Conservation (phyloP, 1,140 invertebrate species). For the Pseudomyrmex flavicornis region DNA sequence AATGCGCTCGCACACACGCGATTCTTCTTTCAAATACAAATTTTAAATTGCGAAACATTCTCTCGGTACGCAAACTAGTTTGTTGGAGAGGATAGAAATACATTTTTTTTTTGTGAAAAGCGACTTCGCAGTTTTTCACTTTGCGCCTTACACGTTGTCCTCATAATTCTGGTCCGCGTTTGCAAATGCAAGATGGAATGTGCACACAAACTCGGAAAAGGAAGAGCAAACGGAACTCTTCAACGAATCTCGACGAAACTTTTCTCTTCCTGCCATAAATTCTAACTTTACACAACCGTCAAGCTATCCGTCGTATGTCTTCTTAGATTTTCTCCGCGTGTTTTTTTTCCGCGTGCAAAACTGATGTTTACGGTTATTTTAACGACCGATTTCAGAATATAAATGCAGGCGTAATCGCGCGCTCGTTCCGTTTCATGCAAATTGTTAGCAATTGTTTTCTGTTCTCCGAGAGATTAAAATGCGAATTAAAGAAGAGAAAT, state of each 20-base stretch:
- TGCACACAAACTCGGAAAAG: constrained; percentile 45
- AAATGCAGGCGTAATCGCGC: too few species aligned
- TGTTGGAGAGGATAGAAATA: constrained; percentile 20
- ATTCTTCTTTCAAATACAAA: neutral
- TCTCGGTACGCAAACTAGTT: constrained; percentile 16
- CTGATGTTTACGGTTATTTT: neutral
- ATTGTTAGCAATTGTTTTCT: neutral
- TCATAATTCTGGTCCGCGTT: constrained; percentile 36
- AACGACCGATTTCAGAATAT: constrained; percentile 4
- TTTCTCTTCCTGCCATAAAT: constrained; percentile 36
- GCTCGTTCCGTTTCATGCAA: neutral
- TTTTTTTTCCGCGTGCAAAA: neutral
- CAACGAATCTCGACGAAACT: constrained; percentile 52
- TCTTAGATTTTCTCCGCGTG: neutral
- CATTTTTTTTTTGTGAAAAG: constrained; percentile 27
- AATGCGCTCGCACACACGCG: too few species aligned
- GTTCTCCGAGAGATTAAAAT: too few species aligned
- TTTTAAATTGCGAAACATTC: constrained; percentile 15
- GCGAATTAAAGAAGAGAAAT: neutral
- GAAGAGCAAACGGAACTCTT: constrained; percentile 57
- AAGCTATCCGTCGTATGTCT: constrained; percentile 16
- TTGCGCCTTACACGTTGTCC: constrained; percentile 42
- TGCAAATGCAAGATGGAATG: constrained; percentile 54
- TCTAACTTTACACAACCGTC: constrained; percentile 52
- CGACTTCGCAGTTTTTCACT: constrained; percentile 53